A percentile compares a stretch with the other conserved stretches of the same genome.
Conservation (phyloP, 2,888 invertebrate species). For the Trachelus iudaicus region DNA sequence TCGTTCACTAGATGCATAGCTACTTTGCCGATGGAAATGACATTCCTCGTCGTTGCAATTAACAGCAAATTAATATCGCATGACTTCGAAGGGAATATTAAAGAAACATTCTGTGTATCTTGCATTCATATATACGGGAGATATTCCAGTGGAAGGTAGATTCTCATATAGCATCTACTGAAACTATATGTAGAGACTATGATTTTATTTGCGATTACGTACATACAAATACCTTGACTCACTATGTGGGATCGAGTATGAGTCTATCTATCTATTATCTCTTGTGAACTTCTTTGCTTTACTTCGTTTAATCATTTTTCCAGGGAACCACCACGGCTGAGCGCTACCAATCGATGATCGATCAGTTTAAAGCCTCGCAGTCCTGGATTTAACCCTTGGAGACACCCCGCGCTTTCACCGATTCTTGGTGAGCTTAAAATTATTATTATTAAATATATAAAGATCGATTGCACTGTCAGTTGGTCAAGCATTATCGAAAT, state of each 20-base stretch:
- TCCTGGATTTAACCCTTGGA: neutral
- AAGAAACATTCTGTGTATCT: neutral
- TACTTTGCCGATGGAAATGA: neutral
- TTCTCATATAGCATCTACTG: neutral
- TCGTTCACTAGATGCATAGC: neutral
- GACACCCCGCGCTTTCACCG: neutral
- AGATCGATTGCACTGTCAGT: neutral
- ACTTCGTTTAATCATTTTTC: neutral
- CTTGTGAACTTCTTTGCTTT: neutral
- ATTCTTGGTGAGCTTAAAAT: neutral
- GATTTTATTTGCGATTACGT: neutral
- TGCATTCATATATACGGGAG: neutral
- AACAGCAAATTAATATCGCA: neutral
- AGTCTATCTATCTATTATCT: neutral
- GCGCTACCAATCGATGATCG: conserved; percentile 4
- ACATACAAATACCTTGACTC: neutral
- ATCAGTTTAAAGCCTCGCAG: neutral
- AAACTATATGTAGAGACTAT: neutral
- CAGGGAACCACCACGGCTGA: neutral
- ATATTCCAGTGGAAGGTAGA: neutral
- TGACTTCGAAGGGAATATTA: neutral
- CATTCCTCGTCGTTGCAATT: neutral
- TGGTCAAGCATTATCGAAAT: neutral
- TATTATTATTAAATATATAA: neutral
- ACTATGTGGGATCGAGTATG: neutral